These are phyloP conservation scores for Xanthia togata DNA, from an alignment of 2,888 invertebrate species.

Conservation along the genomic window DNA sequence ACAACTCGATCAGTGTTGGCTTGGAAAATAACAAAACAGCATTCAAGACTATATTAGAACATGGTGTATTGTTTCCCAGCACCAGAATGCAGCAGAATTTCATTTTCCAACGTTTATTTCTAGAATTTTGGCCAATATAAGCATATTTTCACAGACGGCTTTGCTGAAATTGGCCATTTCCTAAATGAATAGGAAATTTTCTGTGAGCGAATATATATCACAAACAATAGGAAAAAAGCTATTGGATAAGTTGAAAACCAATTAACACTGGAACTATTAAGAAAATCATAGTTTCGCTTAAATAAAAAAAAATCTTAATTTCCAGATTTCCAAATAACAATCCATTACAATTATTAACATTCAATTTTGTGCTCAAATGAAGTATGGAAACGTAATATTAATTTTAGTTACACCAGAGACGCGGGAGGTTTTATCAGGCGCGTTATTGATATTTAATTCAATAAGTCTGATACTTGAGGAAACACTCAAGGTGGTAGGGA, in stretches of 20 bases:
- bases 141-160: not conserved
- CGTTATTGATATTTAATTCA: slow-evolving; percentile 88
- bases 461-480: slow-evolving; percentile 64
- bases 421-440: slow-evolving; percentile 74
- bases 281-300: not conserved
- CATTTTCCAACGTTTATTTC: not conserved
- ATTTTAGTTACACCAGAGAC: slow-evolving; percentile 73
- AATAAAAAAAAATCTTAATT: not conserved
- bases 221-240: not conserved
- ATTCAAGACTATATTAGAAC: not conserved
- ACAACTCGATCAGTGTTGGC: not conserved
- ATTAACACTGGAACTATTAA: too few species aligned
- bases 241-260: not conserved
- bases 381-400: slow-evolving; percentile 76
- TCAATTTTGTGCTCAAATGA: slow-evolving; percentile 72
- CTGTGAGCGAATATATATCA: too few species aligned
- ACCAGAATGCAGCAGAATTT: not conserved
- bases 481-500: slow-evolving; percentile 1
- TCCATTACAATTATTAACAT: slow-evolving; percentile 24
- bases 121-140: not conserved
- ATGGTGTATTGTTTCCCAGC: not conserved
- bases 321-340: not conserved
- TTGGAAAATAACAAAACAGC: not conserved
- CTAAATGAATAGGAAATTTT: not conserved
- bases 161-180: not conserved